Conservation (phyloP, 2,797 vertebrate genomes). For the Tinamus major region DNA sequence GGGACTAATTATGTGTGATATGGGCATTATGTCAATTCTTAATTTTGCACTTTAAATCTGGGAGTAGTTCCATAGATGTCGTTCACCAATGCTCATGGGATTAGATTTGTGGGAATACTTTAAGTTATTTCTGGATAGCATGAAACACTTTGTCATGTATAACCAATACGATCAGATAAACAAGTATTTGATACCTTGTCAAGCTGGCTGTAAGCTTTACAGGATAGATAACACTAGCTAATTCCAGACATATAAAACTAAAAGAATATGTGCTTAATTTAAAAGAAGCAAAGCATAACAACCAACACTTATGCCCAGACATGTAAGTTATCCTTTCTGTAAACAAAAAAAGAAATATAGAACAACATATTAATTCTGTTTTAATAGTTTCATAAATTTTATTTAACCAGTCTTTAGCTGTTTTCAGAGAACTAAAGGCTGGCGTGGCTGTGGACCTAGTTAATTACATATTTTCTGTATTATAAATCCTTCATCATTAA, state of each 20-base stretch:
- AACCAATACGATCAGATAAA: not conserved
- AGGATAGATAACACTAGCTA: not conserved
- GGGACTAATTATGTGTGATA: not conserved
- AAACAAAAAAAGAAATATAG: not conserved
- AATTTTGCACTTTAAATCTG: not conserved
- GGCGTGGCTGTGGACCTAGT: not conserved
- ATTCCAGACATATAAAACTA: not conserved
- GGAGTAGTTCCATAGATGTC: not conserved
- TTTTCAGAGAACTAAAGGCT: conserved; percentile 16
- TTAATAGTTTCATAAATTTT: not conserved
- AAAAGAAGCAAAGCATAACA: not conserved
- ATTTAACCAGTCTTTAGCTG: not conserved
- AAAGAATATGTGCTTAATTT: not conserved
- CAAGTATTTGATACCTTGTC: not conserved
- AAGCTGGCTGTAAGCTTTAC: not conserved
- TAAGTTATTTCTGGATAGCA: not conserved
- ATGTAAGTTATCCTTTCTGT: not conserved
- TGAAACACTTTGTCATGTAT: not conserved
- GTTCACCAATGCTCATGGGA: not conserved
- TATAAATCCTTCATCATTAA: conserved; percentile 2
- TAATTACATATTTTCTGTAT: not conserved
- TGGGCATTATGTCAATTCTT: not conserved
- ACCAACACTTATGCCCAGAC: not conserved
- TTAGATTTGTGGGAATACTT: not conserved
- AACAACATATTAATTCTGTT: not conserved